Base-by-base conservation (phyloP, 1,140 invertebrate genomes). In the Polyergus mexicanus region DNA sequence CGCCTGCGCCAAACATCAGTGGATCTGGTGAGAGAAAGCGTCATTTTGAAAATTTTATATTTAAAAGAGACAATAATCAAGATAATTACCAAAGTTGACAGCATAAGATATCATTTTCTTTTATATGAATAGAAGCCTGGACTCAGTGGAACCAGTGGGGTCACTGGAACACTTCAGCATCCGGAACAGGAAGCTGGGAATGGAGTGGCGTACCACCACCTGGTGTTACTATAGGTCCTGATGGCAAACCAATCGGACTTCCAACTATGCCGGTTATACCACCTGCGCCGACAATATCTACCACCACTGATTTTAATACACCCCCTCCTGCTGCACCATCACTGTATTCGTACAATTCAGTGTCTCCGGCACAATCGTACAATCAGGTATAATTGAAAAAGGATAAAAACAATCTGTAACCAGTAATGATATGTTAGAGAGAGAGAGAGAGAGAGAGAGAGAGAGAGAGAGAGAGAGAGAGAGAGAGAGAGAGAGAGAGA, bases 111-210 rank as follows among this genome's bases (percentile, higher is more conserved):
- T 19, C 13, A 76, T 77, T 41, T 60, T 60, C 22, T 71, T 13
- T 68, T 22, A 74, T 80, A 22, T 62, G 91, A 78, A 91, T 93
- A 83, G 96, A 96, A 75, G 94, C 95, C 66, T 96, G 96, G 96
- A 95, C 94, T 86, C 95, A 95, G 63, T 96, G 96, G 96, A 96
- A 96, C 88, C 96, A 96, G 83, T 97, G 96, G 96, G 96, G 96
- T 94, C 94, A 95, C 92, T 91, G 83, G 88, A 81, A 91, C 13
- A 71, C 89, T 10, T 88, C 91, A 78, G 86, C 77, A 78, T 86
- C 95, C 71, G 93, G 94, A 84, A 86, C 91, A 78, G 90, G 93
- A 77, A 94, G 91, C 41, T 96, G 95, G 95, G 95, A 94, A 77
- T 96, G 95, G 95, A 94, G 93, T 83, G 93, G 92, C 25, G 93